Conservation (phyloP, 2,888 invertebrate species). For the Ophion costatus region DNA sequence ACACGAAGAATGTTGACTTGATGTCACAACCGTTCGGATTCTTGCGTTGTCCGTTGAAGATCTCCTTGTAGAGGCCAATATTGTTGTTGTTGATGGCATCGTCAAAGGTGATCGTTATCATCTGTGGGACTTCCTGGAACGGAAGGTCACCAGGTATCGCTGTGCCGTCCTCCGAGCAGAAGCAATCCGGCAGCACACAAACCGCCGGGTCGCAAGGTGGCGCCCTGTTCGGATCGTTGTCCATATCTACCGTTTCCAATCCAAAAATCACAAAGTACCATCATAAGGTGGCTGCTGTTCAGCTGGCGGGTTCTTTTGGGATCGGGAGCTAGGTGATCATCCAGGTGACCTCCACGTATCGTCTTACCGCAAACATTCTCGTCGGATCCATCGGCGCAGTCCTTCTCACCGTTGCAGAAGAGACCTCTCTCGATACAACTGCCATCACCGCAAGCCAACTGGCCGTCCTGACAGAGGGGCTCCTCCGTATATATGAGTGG, state of each 20-base stretch:
- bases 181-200: constrained; percentile 95
- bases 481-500: constrained; percentile 95
- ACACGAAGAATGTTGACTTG: constrained; percentile 95
- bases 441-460: constrained; percentile 94
- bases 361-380: constrained; percentile 95
- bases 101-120: constrained; percentile 97
- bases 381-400: constrained; percentile 94
- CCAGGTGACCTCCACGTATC: neutral
- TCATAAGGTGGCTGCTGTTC: neutral
- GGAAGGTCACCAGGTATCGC: constrained; percentile 93
- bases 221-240: constrained; percentile 96
- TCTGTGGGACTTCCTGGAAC: constrained; percentile 94
- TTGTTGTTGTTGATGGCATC: constrained; percentile 98
- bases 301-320: neutral
- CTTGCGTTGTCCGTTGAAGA: constrained; percentile 94
- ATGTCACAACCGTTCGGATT: constrained; percentile 97
- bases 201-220: constrained; percentile 94
- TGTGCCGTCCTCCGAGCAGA: constrained; percentile 97
- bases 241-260: constrained; percentile 88
- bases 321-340: neutral
- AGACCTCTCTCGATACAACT: constrained; percentile 94
- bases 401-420: constrained; percentile 96
- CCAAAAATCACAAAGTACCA: neutral
- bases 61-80: constrained; percentile 96
- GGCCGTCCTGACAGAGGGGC: constrained; percentile 94